These are phyloP conservation scores for Drosophila phalerata DNA, from an alignment of 2,888 invertebrate species.

Conservation along the genomic window DNA sequence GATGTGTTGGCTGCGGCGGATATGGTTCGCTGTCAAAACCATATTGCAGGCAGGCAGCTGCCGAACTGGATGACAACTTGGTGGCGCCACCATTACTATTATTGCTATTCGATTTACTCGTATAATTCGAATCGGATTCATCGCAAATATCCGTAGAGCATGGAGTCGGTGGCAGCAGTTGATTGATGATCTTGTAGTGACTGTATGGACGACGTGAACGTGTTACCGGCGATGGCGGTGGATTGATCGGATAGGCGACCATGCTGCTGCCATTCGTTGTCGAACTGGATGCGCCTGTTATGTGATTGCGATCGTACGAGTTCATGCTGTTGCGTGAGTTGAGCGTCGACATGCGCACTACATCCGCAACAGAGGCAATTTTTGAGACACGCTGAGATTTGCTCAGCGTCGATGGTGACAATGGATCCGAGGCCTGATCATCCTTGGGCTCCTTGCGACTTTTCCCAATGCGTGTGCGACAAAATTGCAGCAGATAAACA, in stretches of 20 bases:
- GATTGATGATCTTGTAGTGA: slow-evolving; percentile 91
- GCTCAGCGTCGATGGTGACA: slow-evolving; percentile 87
- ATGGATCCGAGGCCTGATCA: slow-evolving; percentile 89
- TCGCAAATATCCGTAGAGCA: slow-evolving; percentile 97
- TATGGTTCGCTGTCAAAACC: slow-evolving; percentile 90
- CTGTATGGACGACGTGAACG: slow-evolving; percentile 92
- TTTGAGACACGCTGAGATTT: slow-evolving; percentile 85
- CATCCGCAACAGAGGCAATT: slow-evolving; percentile 86
- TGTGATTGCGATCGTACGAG: slow-evolving; percentile 90
- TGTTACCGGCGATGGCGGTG: slow-evolving; percentile 95
- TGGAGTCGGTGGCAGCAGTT: slow-evolving; percentile 97
- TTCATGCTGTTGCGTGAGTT: slow-evolving; percentile 88
- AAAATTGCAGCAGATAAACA: slow-evolving; percentile 87
- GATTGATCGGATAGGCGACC: slow-evolving; percentile 93
- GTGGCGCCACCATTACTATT: slow-evolving; percentile 83
- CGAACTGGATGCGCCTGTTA: slow-evolving; percentile 87
- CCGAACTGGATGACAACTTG: slow-evolving; percentile 84
- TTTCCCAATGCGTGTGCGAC: slow-evolving; percentile 86
- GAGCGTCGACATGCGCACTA: slow-evolving; percentile 89
- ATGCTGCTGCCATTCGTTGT: slow-evolving; percentile 86
- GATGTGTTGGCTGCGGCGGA: slow-evolving; percentile 90
- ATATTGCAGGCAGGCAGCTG: slow-evolving; percentile 86
- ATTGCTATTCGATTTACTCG: slow-evolving; percentile 86
- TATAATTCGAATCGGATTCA: slow-evolving; percentile 92
- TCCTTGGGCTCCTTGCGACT: slow-evolving; percentile 87